phyloP scores from a whole-genome alignment of 2,888 invertebrate species.

The Scelioninae gen. 1 region DNA sequence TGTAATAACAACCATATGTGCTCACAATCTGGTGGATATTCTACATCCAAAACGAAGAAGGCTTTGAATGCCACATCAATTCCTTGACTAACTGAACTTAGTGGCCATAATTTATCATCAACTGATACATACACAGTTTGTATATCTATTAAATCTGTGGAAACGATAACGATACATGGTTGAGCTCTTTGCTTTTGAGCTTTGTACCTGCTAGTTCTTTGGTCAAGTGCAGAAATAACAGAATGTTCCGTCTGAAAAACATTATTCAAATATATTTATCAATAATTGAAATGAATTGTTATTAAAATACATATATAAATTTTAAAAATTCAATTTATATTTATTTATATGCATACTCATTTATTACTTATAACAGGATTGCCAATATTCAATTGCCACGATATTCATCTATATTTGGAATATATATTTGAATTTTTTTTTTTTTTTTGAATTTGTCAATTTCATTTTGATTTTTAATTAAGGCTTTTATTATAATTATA shows the following conservation, averaged over 20 bases:
- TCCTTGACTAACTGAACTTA: not conserved
- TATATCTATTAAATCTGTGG: not conserved
- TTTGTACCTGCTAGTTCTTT: not conserved
- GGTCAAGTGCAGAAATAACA: not conserved
- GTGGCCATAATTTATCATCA: not conserved
- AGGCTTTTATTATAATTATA: too few species aligned
- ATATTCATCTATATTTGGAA: too few species aligned
- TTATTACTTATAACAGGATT: too few species aligned
- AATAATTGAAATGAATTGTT: too few species aligned
- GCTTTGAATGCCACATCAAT: not conserved
- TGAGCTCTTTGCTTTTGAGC: not conserved
- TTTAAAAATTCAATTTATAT: too few species aligned
- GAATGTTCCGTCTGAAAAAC: not conserved
- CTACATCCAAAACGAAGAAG: constrained; percentile 16
- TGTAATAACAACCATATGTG: constrained; percentile 13
- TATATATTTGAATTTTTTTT: too few species aligned
- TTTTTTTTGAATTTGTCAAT: too few species aligned
- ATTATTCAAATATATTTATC: too few species aligned
- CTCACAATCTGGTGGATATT: constrained; percentile 10
- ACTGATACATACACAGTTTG: not conserved
- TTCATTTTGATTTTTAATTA: too few species aligned
- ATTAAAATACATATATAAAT: too few species aligned
- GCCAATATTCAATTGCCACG: too few species aligned
- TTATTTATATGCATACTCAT: too few species aligned
- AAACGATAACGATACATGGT: not conserved